Conservation (phyloP, 2,888 invertebrate species). For the Salpingus planirostris region DNA sequence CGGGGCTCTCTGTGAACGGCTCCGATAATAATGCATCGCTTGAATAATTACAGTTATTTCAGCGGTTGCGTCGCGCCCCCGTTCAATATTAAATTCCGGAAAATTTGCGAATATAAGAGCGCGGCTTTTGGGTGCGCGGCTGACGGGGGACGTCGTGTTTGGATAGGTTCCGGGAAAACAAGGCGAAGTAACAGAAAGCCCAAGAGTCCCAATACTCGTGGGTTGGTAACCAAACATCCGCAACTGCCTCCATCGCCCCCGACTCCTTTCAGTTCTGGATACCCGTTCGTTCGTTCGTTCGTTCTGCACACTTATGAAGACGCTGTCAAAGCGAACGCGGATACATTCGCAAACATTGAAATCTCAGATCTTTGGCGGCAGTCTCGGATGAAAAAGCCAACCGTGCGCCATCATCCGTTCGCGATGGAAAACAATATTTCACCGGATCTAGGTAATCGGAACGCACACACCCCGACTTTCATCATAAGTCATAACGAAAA, state of each 20-base stretch:
- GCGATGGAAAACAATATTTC: constrained; percentile 31
- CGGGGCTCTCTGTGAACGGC: too few species aligned
- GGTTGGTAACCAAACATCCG: constrained; percentile 11
- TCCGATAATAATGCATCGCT: too few species aligned
- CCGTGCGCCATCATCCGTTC: too few species aligned
- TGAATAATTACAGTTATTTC: too few species aligned
- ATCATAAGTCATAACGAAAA: too few species aligned
- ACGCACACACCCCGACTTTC: constrained; percentile 27
- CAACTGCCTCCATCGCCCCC: constrained; percentile 5
- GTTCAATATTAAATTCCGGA: too few species aligned
- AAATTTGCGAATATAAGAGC: too few species aligned
- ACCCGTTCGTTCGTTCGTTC: too few species aligned
- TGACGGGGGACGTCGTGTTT: too few species aligned
- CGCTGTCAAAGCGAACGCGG: constrained; percentile 13
- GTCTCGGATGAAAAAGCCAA: constrained; percentile 11
- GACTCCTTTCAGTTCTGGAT: too few species aligned
- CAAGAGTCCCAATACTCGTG: constrained; percentile 9
- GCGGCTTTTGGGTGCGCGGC: too few species aligned
- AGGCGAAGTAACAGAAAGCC: constrained; percentile 6
- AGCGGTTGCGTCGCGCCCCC: too few species aligned
- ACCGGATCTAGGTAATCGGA: constrained; percentile 31
- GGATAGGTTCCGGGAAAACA: constrained; percentile 8
- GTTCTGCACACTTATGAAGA: constrained; percentile 12
- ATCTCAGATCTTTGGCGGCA: constrained; percentile 8
- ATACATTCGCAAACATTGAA: constrained; percentile 13